phyloP scores from a whole-genome alignment of 2,888 invertebrate genomes.

The Hirtodrosophila confusa region DNA sequence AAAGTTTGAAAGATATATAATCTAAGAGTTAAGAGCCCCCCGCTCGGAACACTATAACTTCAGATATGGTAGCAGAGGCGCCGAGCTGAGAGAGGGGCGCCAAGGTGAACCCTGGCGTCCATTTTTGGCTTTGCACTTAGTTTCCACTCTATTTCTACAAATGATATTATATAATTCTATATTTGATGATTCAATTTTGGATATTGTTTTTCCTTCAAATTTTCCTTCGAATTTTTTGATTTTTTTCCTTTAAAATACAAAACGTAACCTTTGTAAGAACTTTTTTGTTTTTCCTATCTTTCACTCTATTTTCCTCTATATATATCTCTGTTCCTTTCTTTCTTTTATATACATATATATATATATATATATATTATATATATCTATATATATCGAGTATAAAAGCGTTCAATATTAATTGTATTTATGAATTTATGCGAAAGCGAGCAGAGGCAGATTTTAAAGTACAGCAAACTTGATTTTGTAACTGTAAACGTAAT shows the following conservation, averaged over 20 bases:
- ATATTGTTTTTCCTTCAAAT: conserved; percentile 7
- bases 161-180: conserved; percentile 26
- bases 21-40: conserved; percentile 26
- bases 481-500: conserved; percentile 36
- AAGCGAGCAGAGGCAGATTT: conserved; percentile 26
- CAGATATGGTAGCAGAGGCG: conserved; percentile 28
- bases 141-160: conserved; percentile 39
- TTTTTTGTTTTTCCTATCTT: conserved; percentile 25
- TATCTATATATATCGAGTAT: conserved; percentile 15
- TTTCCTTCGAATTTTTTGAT: conserved; percentile 29
- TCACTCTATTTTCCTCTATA: conserved; percentile 10
- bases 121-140: conserved; percentile 41
- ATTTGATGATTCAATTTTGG: conserved; percentile 2
- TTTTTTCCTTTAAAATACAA: conserved; percentile 16
- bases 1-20: conserved; percentile 26
- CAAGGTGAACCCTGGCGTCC: conserved; percentile 19
- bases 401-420: conserved; percentile 3
- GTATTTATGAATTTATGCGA: conserved; percentile 11
- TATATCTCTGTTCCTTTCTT: conserved; percentile 10
- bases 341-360: conserved; percentile 5
- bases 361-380: conserved; percentile 8
- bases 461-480: conserved; percentile 10
- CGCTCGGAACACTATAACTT: conserved; percentile 9
- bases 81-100: conserved; percentile 42
- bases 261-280: conserved; percentile 25